phyloP scores from a whole-genome alignment of 2,888 invertebrate genomes.

The Hoplodrina blanda region DNA sequence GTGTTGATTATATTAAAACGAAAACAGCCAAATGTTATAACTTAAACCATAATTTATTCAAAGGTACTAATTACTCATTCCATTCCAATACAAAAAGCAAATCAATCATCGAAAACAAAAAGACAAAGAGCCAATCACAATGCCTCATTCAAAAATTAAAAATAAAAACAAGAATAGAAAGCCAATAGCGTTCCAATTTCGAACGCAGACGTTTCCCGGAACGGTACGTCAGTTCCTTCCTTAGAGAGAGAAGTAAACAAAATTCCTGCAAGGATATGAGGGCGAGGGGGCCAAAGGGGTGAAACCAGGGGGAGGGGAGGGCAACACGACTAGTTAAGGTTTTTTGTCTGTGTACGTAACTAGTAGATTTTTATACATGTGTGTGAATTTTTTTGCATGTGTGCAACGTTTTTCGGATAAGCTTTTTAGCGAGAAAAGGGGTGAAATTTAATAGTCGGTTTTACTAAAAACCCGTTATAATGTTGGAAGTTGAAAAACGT shows the following conservation, averaged over 20 bases:
- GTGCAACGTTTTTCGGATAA: slow-evolving; percentile 76
- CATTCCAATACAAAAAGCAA: slow-evolving; percentile 18
- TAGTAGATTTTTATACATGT: slow-evolving; percentile 59
- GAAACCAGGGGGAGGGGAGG: slow-evolving; percentile 49
- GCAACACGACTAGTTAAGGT: slow-evolving; percentile 82
- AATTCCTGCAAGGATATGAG: slow-evolving; percentile 90
- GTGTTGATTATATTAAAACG: neutral
- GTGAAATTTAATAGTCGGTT: slow-evolving; percentile 77
- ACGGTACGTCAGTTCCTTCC: slow-evolving; percentile 81
- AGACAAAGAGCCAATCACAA: slow-evolving; percentile 44
- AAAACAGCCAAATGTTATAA: neutral
- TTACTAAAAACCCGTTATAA: slow-evolving; percentile 70
- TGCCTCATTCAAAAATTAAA: slow-evolving; percentile 37
- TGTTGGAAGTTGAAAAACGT: slow-evolving; percentile 65
- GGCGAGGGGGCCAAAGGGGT: slow-evolving; percentile 62
- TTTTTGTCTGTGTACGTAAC: slow-evolving; percentile 86
- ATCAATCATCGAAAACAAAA: slow-evolving; percentile 26
- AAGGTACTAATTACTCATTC: slow-evolving; percentile 1
- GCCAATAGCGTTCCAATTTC: slow-evolving; percentile 84
- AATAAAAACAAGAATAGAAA: slow-evolving; percentile 69
- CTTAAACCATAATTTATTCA: neutral
- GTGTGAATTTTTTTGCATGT: slow-evolving; percentile 65
- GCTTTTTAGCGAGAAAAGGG: slow-evolving; percentile 78
- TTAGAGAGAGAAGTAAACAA: slow-evolving; percentile 88
- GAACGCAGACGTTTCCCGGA: slow-evolving; percentile 78